phyloP scores from a whole-genome alignment of 2,888 invertebrate genomes.

The Ichneumoninae sp. region DNA sequence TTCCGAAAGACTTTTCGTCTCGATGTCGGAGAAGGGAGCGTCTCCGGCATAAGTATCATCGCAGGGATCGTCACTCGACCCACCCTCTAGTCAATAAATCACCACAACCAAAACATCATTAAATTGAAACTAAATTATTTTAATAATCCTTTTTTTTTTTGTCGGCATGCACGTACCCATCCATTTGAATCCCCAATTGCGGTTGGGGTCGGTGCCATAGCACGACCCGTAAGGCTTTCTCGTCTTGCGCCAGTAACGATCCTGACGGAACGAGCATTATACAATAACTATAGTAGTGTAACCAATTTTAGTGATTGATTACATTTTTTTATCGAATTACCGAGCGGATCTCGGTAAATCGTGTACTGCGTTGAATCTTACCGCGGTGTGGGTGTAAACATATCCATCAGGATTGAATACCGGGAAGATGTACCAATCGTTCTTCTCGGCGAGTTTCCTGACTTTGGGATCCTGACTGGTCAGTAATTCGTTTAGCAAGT shows the following conservation, averaged over 20 bases:
- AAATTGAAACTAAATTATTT: constrained; percentile 13
- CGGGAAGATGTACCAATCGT: constrained; percentile 91
- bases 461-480: constrained; percentile 86
- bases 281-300: too few relatives aligned
- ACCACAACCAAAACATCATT: neutral
- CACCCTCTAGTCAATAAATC: constrained; percentile 82
- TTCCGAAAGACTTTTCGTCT: constrained; percentile 86
- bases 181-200: constrained; percentile 92
- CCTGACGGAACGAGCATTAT: constrained; percentile 79
- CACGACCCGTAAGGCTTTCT: constrained; percentile 85
- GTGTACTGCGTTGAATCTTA: constrained; percentile 68
- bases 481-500: constrained; percentile 87
- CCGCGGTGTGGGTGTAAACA: constrained; percentile 88
- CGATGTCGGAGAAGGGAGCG: constrained; percentile 89
- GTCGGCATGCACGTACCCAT: constrained; percentile 83
- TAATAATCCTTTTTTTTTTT: neutral
- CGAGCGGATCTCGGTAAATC: neutral
- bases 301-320: neutral
- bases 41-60: constrained; percentile 89
- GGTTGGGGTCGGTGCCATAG: constrained; percentile 90
- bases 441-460: constrained; percentile 85
- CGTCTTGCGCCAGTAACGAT: constrained; percentile 90
- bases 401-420: constrained; percentile 92
- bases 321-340: neutral
- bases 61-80: constrained; percentile 87